These are phyloP conservation scores for Pseudobourletiella spinata DNA, from an alignment of 1,140 invertebrate genomes.

Conservation along the genomic window DNA sequence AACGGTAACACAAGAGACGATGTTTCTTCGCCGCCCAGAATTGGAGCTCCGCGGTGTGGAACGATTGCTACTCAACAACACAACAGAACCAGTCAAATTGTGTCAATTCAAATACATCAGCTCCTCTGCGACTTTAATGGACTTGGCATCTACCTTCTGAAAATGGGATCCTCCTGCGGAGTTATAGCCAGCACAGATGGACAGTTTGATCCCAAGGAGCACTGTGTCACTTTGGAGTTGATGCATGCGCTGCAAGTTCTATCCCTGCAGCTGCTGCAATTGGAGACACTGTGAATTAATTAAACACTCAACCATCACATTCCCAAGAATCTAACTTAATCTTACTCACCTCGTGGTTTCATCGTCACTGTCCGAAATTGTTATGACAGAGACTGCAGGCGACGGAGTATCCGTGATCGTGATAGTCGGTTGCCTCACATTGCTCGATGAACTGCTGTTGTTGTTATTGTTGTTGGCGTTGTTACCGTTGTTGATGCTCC, in stretches of 20 bases:
- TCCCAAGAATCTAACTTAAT: no score
- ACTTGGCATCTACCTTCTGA: slow-evolving; percentile 38
- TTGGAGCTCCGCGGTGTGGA: slow-evolving; percentile 39
- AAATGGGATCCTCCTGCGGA: slow-evolving; percentile 39
- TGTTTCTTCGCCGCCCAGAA: slow-evolving; percentile 46
- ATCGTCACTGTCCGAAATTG: slow-evolving; percentile 92
- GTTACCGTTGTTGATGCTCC: slow-evolving; percentile 3
- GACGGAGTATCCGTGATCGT: slow-evolving; percentile 69
- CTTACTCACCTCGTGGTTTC: slow-evolving; percentile 49
- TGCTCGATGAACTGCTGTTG: slow-evolving; percentile 45
- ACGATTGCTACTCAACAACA: slow-evolving; percentile 41
- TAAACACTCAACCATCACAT: slow-evolving; percentile 18
- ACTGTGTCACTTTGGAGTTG: slow-evolving; percentile 36
- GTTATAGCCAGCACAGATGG: slow-evolving; percentile 42
- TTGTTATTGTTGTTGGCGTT: slow-evolving; percentile 42
- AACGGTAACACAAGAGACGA: slow-evolving; percentile 72
- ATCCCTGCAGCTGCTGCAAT: slow-evolving; percentile 38
- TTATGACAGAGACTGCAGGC: slow-evolving; percentile 84
- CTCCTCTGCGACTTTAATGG: no score
- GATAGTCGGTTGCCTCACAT: slow-evolving; percentile 38
- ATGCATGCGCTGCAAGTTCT: slow-evolving; percentile 40
- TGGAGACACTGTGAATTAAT: slow-evolving; percentile 3
- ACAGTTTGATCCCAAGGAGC: slow-evolving; percentile 38
- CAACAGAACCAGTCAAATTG: no score
- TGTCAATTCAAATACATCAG: no score